phyloP scores from a whole-genome alignment of 2,888 invertebrate species.

The Xestia rhomboidea region DNA sequence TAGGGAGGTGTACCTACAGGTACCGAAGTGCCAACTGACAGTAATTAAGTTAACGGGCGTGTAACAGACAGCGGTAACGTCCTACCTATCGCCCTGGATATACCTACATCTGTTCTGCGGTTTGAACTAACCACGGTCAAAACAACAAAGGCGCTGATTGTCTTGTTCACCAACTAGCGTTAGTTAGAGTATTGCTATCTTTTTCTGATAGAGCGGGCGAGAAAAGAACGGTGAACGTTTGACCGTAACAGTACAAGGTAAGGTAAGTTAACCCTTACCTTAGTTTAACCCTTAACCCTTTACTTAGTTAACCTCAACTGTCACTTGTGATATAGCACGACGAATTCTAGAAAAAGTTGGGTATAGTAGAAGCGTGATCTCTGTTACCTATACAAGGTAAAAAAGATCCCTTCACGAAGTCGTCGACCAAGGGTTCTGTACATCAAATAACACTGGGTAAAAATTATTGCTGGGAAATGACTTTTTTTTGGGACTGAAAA shows the following conservation, averaged over 20 bases:
- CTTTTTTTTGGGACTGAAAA: too few species aligned
- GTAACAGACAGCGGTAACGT: slow-evolving; percentile 43
- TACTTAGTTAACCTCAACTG: too few species aligned
- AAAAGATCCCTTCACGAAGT: too few species aligned
- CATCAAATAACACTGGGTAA: too few species aligned
- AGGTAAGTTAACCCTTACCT: too few species aligned
- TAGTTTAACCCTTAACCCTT: too few species aligned
- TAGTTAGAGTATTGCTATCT: slow-evolving; percentile 5
- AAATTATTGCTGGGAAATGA: too few species aligned
- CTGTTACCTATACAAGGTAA: too few species aligned
- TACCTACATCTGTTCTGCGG: slow-evolving; percentile 37
- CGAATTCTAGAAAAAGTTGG: neutral
- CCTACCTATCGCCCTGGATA: slow-evolving; percentile 27
- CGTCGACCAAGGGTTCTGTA: too few species aligned
- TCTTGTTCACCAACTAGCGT: neutral
- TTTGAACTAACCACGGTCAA: slow-evolving; percentile 21
- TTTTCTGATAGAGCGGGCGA: neutral
- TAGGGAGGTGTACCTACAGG: slow-evolving; percentile 29
- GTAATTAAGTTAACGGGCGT: slow-evolving; percentile 52
- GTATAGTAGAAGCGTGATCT: neutral
- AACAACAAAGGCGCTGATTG: slow-evolving; percentile 15
- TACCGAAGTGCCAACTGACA: slow-evolving; percentile 46
- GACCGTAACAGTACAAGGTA: too few species aligned
- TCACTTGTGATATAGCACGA: too few species aligned
- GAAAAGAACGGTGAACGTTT: neutral